Conservation (phyloP, 2,888 invertebrate genomes). For the Idaea dimidiata region DNA sequence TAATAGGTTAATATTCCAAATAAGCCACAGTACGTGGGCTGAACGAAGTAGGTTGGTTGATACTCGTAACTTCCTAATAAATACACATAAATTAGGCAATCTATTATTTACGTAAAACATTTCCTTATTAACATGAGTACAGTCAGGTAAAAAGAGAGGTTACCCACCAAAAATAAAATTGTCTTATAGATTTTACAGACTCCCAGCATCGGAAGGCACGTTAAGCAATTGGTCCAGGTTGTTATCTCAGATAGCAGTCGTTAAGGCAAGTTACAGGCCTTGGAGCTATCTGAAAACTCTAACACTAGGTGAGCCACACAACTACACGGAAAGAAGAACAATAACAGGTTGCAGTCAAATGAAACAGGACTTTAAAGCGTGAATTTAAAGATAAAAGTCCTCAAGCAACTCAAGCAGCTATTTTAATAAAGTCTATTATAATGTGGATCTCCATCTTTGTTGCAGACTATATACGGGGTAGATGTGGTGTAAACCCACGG, state of each 20-base stretch:
- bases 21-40: conserved; percentile 23
- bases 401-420: too few relatives aligned
- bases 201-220: not conserved
- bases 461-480: too few relatives aligned
- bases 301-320: too few relatives aligned
- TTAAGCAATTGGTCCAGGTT: too few relatives aligned
- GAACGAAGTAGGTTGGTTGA: conserved; percentile 12
- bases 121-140: conserved; percentile 19
- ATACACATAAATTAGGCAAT: conserved; percentile 21
- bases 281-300: too few relatives aligned
- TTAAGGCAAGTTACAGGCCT: too few relatives aligned
- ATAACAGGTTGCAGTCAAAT: not conserved
- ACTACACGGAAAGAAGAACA: too few relatives aligned
- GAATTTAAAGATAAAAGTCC: too few relatives aligned
- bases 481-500: not conserved
- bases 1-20: conserved; percentile 15
- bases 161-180: not conserved
- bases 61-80: conserved; percentile 13
- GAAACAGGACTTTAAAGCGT: not conserved
- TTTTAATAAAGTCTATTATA: too few relatives aligned
- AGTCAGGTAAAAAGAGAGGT: not conserved
- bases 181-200: not conserved
- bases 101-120: conserved; percentile 23
- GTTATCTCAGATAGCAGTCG: too few relatives aligned
- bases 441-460: too few relatives aligned